These are phyloP conservation scores for Taxidea taxus DNA, from an alignment of 2,113 vertebrate genomes.

Conservation along the genomic window DNA sequence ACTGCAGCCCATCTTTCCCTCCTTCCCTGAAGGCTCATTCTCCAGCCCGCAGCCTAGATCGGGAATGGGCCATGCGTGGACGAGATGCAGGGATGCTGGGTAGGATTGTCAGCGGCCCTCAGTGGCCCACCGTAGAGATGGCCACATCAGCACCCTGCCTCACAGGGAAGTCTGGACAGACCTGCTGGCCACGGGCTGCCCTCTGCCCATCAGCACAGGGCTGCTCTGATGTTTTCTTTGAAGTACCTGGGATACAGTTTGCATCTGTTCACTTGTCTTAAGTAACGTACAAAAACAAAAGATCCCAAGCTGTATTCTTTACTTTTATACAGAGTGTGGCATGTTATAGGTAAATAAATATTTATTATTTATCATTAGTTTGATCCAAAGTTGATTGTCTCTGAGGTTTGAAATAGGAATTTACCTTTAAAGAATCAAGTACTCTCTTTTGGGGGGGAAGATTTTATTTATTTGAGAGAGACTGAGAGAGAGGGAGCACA, in stretches of 20 bases:
- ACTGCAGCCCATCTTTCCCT: neutral
- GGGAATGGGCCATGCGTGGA: fast-evolving
- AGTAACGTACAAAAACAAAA: neutral
- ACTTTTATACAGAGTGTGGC: neutral
- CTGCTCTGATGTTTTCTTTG: neutral
- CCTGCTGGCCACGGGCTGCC: neutral
- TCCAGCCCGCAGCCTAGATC: neutral
- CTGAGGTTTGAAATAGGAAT: neutral
- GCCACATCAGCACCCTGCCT: neutral
- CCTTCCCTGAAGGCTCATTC: neutral
- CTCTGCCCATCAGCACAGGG: neutral
- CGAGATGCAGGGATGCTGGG: neutral
- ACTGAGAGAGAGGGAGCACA: neutral
- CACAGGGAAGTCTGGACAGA: neutral
- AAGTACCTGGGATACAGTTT: neutral
- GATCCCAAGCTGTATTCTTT: neutral
- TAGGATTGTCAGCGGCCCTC: neutral
- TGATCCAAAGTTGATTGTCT: neutral
- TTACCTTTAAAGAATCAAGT: neutral
- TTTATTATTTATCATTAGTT: neutral
- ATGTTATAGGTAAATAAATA: neutral
- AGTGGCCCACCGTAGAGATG: no score
- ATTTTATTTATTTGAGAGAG: neutral
- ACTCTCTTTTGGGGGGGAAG: neutral
- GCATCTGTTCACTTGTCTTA: neutral